phyloP scores from a whole-genome alignment of 2,113 vertebrate species.

The Ciconia stormi region DNA sequence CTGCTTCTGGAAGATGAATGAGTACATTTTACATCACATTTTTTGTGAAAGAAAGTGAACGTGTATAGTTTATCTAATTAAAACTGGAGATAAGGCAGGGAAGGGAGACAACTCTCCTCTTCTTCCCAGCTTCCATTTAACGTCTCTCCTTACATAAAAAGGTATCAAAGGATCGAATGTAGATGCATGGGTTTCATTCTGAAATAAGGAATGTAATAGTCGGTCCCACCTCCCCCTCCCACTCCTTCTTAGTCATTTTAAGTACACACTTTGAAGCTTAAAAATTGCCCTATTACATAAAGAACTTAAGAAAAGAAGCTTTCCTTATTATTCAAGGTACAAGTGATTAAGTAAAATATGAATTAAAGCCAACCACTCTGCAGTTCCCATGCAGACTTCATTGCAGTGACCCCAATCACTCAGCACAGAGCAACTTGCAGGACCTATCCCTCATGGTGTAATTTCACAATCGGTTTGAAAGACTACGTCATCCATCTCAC shows the following conservation, averaged over 20 bases:
- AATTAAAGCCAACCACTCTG: not conserved
- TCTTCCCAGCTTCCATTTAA: not conserved
- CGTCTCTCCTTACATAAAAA: not conserved
- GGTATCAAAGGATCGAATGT: not conserved
- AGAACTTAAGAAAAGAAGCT: slow-evolving; percentile 17
- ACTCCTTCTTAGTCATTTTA: slow-evolving; percentile 36
- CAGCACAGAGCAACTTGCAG: not conserved
- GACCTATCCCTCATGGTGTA: not conserved
- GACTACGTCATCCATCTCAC: not conserved
- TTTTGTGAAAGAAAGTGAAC: not conserved
- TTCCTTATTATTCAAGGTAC: slow-evolving; percentile 8
- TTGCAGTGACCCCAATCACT: not conserved
- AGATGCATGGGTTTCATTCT: slow-evolving; percentile 15
- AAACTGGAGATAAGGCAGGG: not conserved
- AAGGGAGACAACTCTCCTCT: not conserved
- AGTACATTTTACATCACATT: not conserved
- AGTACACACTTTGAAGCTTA: slow-evolving; percentile 24
- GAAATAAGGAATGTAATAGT: not conserved
- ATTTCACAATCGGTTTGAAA: not conserved
- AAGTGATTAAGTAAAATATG: not conserved
- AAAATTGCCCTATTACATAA: slow-evolving; percentile 34
- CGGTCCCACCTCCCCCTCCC: not conserved
- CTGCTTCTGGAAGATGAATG: not conserved
- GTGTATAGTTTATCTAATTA: not conserved
- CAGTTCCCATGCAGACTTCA: not conserved